Evolutionary conservation across 2,797 vertebrate species (phyloP), one percentile per base, ranked within the genome.

Genomic region (Leuciscus waleckii): DNA sequence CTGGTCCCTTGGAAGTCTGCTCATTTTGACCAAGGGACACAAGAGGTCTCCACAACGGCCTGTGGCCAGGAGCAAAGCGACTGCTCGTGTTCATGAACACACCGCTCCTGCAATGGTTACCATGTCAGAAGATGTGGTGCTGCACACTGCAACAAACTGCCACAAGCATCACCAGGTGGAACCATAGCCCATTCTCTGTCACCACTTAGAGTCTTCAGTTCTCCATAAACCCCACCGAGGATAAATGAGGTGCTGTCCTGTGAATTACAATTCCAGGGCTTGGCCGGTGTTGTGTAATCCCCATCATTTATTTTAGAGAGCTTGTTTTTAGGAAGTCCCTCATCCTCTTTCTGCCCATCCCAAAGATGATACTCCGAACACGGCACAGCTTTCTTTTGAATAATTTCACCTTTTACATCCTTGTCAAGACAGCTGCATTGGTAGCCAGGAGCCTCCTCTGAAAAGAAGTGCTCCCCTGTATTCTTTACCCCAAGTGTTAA

Each of bases 341-440:
- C 96, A 63, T 98, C 97, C 87, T 97, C 96, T 67, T 97, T 97
- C 87, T 97, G 97, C 81, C 97, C 96, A 90, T 99, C 97, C 98
- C 98, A 99, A 82, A 99, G 96, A 89, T 96, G 98, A 92, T 99
- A 99, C 89, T 99, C 98, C 0, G 98, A 98, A 81, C 98, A 95
- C 93, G 97, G 98, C 89, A 99, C 97, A 71, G 97, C 98, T 92
- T 97, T 98, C 87, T 94, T 96, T 80, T 96, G 96, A 82, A 94
- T 87, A 87, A 95, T 95, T 91, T 95, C 96, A 84, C 91, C 90
- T 89, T 95, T 95, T 9, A 94, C 92, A 86, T 97, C 97, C 49
- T 95, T 93, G 86, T 98, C 97, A 85, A 96, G 93, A 94, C 97
- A 97, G 93, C 96, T 96, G 94, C 97, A 96, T 92, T 93, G 92